Conservation (phyloP, 2,797 vertebrate species). For the Rhinoraja longicauda region DNA sequence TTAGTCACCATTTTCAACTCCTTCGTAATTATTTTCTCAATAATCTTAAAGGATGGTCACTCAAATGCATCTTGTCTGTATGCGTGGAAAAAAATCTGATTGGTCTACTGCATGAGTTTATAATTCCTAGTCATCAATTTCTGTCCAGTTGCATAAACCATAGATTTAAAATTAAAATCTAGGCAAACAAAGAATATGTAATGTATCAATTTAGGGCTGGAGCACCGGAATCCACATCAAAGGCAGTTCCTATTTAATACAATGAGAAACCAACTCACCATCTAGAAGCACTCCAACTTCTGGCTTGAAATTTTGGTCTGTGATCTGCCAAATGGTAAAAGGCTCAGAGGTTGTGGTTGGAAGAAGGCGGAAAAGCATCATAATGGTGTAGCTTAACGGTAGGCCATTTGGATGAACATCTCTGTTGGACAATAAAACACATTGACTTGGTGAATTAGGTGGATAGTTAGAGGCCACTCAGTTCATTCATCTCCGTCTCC, state of each 20-base stretch:
- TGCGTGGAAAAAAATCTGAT: neutral
- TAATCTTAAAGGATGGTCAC: neutral
- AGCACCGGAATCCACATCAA: neutral
- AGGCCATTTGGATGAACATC: conserved; percentile 88
- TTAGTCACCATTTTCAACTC: neutral
- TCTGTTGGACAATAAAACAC: conserved; percentile 54
- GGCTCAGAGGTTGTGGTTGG: conserved; percentile 76
- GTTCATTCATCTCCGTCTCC: too few relatives aligned
- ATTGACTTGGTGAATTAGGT: neutral
- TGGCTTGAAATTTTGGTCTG: conserved; percentile 78
- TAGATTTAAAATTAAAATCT: neutral
- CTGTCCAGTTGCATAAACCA: neutral
- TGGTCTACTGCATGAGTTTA: neutral
- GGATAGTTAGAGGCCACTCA: too few relatives aligned
- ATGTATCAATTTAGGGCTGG: neutral
- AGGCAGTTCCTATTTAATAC: neutral
- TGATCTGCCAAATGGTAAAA: conserved; percentile 95
- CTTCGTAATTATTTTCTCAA: neutral
- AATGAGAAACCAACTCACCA: conserved; percentile 61
- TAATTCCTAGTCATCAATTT: neutral
- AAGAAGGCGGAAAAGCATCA: conserved; percentile 83
- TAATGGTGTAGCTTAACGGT: conserved; percentile 81
- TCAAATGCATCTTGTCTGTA: neutral
- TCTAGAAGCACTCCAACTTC: conserved; percentile 84
- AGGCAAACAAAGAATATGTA: neutral